Evolutionary conservation across 2,888 invertebrate species (phyloP), one percentile per base, ranked within the genome.

Genomic region (Eristalis arbustorum): DNA sequence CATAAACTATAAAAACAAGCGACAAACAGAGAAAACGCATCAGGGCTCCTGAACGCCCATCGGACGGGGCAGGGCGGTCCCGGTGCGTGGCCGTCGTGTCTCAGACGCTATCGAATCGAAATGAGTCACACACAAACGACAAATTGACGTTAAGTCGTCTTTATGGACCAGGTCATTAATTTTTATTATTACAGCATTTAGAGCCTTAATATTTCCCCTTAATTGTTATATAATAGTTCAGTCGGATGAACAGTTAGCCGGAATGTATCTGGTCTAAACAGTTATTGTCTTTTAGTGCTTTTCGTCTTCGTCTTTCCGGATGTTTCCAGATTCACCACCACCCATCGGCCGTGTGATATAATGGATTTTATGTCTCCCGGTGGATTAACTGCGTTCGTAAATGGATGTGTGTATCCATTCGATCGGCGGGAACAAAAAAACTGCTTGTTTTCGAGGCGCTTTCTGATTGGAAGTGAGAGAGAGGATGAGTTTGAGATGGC

Each of bases 141-240:
- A 59, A 59, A 59, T 59, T 59, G 25, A 25, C 23, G 59, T 2
- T 13, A 23, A 59, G 25, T 23, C 59, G 59, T 23, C 25, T 74
- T 76, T 76, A 76, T 68, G 49, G 76, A 2, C 31, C 31, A n/a
- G n/a, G 31, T 37, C 67, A 68, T 68, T 68, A 76, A 68, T 68
- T 76, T 76, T 76, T 76, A 75, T 67, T 42, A 49, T 49, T 23
- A 62, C 23, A 62, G 62, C 66, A 74, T 74, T 66, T 74, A 57
- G 14, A 37, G 64, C 64, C 23, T 74, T 59, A 74, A 74, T 66
- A 59, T 66, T 66, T 74, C 25, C 18, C 13, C 13, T 34, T 59
- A 66, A 74, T 66, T 25, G 37, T 66, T 74, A 66, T 57, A 74
- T 40, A 74, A 74, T 74, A 59, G 74, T 64, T 66, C 57, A 57